These are phyloP conservation scores for Anomalospiza imberbis DNA, from an alignment of 2,797 vertebrate genomes.

Conservation along the genomic window DNA sequence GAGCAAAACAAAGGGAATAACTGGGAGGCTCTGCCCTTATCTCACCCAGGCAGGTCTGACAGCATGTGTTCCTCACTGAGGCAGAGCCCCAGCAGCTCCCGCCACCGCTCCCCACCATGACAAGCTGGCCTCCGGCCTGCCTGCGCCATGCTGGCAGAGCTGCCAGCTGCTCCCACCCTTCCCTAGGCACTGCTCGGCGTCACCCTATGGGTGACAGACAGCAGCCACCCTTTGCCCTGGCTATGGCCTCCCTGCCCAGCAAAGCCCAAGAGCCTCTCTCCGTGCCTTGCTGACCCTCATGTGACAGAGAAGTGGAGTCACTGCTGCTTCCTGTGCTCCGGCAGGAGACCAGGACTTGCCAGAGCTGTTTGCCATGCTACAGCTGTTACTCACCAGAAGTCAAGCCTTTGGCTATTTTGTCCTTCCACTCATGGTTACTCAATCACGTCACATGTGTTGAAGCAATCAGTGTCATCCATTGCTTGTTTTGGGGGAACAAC, in stretches of 20 bases:
- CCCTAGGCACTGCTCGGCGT: fast-evolving
- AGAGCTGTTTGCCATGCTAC: neutral
- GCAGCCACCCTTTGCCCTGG: neutral
- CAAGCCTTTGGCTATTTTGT: neutral
- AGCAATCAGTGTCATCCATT: neutral
- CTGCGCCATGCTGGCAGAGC: fast-evolving
- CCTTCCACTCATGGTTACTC: neutral
- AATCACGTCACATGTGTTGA: fast-evolving
- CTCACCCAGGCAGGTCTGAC: neutral
- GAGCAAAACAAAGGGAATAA: neutral
- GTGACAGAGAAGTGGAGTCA: neutral
- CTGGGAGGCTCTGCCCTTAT: neutral
- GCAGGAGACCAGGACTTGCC: neutral
- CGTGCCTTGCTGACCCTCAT: neutral
- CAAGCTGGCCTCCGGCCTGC: neutral
- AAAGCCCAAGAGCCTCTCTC: neutral
- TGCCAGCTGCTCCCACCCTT: neutral
- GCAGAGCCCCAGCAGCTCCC: neutral
- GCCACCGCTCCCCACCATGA: neutral
- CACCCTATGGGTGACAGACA: neutral
- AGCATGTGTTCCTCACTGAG: fast-evolving
- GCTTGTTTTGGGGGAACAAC: neutral
- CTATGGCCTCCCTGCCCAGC: neutral
- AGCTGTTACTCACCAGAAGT: neutral
- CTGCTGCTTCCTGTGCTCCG: neutral